A percentile compares a stretch with the other conserved stretches of the same genome.
phyloP scores from a whole-genome alignment of 2,113 vertebrate species.

The Sinosuthora webbiana region DNA sequence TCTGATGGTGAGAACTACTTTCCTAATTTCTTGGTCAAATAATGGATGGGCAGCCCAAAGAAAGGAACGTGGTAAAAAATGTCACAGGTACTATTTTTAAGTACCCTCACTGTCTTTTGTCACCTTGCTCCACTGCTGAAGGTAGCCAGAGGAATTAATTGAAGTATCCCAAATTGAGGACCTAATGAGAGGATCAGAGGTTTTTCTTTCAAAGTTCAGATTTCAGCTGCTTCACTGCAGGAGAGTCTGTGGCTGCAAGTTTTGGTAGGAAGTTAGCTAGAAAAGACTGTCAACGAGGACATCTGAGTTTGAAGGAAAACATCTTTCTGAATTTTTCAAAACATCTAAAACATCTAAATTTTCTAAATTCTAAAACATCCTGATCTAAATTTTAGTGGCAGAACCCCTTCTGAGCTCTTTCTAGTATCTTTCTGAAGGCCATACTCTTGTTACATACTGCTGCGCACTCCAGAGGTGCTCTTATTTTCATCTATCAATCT shows the following conservation, averaged over 20 bases:
- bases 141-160: not conserved
- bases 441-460: not conserved
- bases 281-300: not conserved
- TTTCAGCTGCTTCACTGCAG: not conserved
- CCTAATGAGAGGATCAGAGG: not conserved
- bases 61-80: not conserved
- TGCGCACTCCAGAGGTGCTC: not conserved
- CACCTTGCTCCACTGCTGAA: not conserved
- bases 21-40: not conserved
- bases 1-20: not conserved
- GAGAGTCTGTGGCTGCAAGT: not conserved
- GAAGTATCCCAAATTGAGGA: not conserved
- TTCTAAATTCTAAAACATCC: not conserved
- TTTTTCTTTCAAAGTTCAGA: not conserved
- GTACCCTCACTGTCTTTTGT: not conserved
- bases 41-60: not conserved
- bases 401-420: not conserved
- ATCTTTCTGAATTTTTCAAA: not conserved
- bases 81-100: not conserved
- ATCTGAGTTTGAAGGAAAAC: not conserved
- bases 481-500: not conserved
- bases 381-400: not conserved
- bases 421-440: not conserved
- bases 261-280: not conserved
- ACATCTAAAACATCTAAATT: too few species aligned